These are phyloP conservation scores for Eurystomus gularis DNA, from an alignment of 2,113 vertebrate genomes.

Conservation along the genomic window DNA sequence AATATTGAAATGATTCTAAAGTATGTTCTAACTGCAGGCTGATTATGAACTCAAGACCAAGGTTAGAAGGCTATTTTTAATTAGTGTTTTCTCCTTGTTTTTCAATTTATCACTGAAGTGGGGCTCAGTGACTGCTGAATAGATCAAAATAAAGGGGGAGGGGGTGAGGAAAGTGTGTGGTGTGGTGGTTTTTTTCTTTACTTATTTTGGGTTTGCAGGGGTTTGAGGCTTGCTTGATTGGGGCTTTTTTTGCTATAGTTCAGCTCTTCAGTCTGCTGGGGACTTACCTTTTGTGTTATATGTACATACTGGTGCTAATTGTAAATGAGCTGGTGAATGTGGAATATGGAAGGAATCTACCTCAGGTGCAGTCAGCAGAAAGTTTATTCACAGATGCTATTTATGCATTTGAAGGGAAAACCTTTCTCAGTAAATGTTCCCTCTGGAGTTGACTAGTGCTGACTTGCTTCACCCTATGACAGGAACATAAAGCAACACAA, in stretches of 20 bases:
- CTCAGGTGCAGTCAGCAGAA: not conserved
- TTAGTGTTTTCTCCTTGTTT: not conserved
- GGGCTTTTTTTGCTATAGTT: not conserved
- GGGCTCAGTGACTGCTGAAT: not conserved
- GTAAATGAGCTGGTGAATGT: not conserved
- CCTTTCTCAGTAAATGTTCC: not conserved
- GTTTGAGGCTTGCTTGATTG: fast-evolving
- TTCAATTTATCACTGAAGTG: not conserved
- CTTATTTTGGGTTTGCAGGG: not conserved
- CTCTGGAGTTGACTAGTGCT: not conserved
- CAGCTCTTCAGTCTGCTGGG: not conserved
- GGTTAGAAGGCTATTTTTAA: not conserved
- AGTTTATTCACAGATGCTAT: not conserved
- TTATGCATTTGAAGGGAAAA: not conserved
- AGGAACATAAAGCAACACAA: not conserved
- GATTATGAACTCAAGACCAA: not conserved
- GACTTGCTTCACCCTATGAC: not conserved
- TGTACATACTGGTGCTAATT: not conserved
- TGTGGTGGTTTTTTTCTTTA: not conserved
- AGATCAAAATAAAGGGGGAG: not conserved
- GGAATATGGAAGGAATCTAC: not conserved
- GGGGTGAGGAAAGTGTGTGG: not conserved
- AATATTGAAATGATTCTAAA: not conserved
- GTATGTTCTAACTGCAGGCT: not conserved
- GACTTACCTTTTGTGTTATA: not conserved